Percentiles rank a stretch among this genome's conserved stretches.
Conservation (phyloP, 2,797 vertebrate genomes). For the Sebastes iracundus region DNA sequence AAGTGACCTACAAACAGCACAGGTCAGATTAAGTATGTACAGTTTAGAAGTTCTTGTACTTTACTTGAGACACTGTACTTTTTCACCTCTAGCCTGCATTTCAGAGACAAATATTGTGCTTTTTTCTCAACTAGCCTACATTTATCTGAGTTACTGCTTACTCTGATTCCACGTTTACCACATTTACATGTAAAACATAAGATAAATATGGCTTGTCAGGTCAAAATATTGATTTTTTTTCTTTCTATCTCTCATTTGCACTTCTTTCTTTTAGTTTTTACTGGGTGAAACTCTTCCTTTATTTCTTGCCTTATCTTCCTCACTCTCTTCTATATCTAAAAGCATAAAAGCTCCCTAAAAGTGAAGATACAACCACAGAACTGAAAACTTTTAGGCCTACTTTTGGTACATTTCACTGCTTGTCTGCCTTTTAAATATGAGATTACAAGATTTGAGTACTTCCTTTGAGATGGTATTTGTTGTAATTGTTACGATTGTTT, state of each 20-base stretch:
- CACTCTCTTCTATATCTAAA: background rate
- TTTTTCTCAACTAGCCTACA: background rate
- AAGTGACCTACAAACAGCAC: background rate
- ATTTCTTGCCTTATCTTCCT: background rate
- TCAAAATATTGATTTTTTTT: background rate
- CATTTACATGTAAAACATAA: background rate
- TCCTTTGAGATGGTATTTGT: background rate
- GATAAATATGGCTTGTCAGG: background rate
- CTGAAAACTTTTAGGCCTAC: background rate
- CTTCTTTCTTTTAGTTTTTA: background rate
- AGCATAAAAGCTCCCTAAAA: background rate
- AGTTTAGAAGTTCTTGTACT: background rate
- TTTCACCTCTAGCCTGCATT: background rate
- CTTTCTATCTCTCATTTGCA: background rate
- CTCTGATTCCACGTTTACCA: background rate
- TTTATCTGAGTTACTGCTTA: background rate
- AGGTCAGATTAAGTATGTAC: too few relatives aligned
- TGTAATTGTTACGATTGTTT: accelerated
- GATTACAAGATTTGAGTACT: too few relatives aligned
- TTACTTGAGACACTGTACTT: background rate
- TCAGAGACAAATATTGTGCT: background rate
- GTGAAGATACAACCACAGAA: background rate
- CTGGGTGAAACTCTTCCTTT: background rate
- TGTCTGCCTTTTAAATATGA: background rate
- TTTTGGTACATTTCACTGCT: background rate